Evolutionary conservation across 2,113 vertebrate genomes (phyloP).

Genomic region (Cisticola juncidis): DNA sequence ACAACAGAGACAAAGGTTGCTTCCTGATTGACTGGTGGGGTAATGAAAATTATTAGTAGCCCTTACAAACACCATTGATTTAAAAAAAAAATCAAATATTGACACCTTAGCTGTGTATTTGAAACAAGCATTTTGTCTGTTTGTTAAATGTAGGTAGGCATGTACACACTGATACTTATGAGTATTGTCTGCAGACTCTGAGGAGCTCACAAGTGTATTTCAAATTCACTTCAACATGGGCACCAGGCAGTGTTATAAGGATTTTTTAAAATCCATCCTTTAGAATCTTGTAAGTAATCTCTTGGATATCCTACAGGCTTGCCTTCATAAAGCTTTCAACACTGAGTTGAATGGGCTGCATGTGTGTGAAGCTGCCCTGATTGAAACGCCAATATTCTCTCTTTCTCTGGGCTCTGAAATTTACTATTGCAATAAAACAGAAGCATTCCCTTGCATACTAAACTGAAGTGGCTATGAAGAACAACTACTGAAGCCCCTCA

Average conservation of each 20-base stretch:
- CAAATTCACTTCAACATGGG: constrained; percentile 50
- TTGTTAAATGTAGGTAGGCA: neutral
- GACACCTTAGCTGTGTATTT: neutral
- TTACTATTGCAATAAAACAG: constrained; percentile 58
- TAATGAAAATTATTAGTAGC: constrained; percentile 1
- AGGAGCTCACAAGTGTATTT: constrained; percentile 46
- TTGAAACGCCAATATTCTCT: constrained; percentile 65
- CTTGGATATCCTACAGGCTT: constrained; percentile 53
- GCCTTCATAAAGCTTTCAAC: constrained; percentile 66
- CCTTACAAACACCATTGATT: neutral
- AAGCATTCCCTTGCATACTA: constrained; percentile 27
- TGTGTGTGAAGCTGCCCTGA: constrained; percentile 7
- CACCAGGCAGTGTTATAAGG: constrained; percentile 33
- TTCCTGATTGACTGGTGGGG: constrained; percentile 26
- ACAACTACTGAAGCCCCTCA: neutral
- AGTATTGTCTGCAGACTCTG: constrained; percentile 4
- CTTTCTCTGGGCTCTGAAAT: constrained; percentile 36
- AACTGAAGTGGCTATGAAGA: neutral
- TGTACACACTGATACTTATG: neutral
- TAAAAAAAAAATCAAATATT: constrained; percentile 7
- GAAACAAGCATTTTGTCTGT: neutral
- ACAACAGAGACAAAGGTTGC: constrained; percentile 1
- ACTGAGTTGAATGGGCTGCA: neutral
- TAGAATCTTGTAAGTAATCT: constrained; percentile 54
- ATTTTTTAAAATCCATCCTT: constrained; percentile 52